Evolutionary conservation across 2,888 invertebrate genomes (phyloP).

Genomic region (Polymixis flavicincta): DNA sequence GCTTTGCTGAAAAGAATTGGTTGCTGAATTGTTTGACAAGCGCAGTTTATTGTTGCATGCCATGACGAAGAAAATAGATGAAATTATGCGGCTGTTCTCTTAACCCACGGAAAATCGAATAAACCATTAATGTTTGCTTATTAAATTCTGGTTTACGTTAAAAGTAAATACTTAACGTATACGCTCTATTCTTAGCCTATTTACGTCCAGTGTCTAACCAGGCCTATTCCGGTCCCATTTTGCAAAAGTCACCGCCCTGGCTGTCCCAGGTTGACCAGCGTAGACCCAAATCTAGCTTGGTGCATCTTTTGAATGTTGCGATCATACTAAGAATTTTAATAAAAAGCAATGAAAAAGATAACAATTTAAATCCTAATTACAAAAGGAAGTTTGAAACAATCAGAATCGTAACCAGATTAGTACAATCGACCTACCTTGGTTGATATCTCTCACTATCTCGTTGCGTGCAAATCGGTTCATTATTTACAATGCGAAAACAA

Average conservation of each 20-base stretch:
- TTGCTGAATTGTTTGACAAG: neutral
- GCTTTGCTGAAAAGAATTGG: neutral
- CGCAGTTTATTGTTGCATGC: neutral
- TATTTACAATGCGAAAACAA: slow-evolving; percentile 26
- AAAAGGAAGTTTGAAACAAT: slow-evolving; percentile 21
- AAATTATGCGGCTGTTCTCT: neutral
- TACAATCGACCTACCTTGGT: slow-evolving; percentile 20
- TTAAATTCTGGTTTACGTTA: neutral
- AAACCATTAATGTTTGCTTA: neutral
- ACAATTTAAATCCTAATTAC: slow-evolving; percentile 9
- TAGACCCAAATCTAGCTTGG: neutral
- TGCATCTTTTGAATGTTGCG: neutral
- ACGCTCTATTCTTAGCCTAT: neutral
- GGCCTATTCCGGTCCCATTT: neutral
- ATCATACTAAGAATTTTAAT: neutral
- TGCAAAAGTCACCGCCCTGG: neutral
- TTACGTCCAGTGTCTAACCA: neutral
- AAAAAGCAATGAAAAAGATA: slow-evolving; percentile 7
- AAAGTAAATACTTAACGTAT: neutral
- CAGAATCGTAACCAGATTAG: slow-evolving; percentile 34
- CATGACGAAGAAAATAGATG: neutral
- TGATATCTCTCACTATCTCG: slow-evolving; percentile 53
- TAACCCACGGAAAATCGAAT: neutral
- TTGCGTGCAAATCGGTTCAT: slow-evolving; percentile 35
- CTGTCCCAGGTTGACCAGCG: neutral